A percentile compares a stretch with the other conserved stretches of the same genome.
These are phyloP conservation scores for Dipodomys ordii DNA, from an alignment of 2,113 vertebrate genomes.

Conservation along the genomic window DNA sequence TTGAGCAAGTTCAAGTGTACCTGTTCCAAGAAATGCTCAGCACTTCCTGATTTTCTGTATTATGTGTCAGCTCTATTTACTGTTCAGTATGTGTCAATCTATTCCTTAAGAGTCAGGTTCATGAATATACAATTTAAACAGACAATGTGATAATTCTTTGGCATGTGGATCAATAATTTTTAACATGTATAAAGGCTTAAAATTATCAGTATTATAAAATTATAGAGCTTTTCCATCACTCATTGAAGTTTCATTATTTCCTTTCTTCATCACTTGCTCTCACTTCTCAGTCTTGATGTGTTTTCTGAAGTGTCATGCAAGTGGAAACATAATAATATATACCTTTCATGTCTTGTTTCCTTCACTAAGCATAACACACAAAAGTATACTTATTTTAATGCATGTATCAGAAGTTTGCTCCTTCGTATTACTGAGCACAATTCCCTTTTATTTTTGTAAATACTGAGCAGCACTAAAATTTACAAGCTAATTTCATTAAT, in stretches of 20 bases:
- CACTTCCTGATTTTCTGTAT: neutral
- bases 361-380: neutral
- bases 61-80: conserved; percentile 6
- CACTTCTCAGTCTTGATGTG: neutral
- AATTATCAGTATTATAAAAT: neutral
- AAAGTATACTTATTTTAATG: neutral
- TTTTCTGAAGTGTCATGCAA: conserved; percentile 16
- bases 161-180: neutral
- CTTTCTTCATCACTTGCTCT: neutral
- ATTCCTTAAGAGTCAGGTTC: neutral
- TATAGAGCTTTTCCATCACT: neutral
- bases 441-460: neutral
- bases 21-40: neutral
- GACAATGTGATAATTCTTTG: neutral
- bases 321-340: neutral
- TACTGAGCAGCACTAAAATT: neutral
- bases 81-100: neutral
- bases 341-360: neutral
- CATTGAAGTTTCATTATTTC: neutral
- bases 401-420: neutral
- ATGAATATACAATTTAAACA: neutral
- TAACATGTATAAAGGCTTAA: neutral
- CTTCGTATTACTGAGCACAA: neutral
- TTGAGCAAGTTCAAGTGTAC: neutral
- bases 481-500: neutral